These are phyloP conservation scores for Sinocyclocheilus anophthalmus DNA, from an alignment of 2,113 vertebrate genomes.

Conservation along the genomic window DNA sequence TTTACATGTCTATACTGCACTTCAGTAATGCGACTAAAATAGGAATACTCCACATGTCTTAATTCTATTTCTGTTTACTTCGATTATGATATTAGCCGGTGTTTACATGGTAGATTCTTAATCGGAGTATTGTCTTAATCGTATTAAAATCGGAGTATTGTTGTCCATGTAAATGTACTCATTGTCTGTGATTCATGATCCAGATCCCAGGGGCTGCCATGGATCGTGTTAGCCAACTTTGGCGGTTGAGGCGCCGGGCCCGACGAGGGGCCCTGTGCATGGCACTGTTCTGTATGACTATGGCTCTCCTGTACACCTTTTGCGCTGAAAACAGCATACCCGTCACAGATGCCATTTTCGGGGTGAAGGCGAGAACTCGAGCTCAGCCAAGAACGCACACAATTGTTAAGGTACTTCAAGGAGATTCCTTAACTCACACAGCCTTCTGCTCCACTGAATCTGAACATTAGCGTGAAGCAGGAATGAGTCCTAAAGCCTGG, in stretches of 20 bases:
- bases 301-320: slow-evolving; percentile 77
- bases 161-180: no score
- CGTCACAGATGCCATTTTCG: slow-evolving; percentile 76
- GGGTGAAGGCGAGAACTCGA: slow-evolving; percentile 72
- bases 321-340: slow-evolving; percentile 80
- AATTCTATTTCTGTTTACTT: no score
- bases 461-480: not conserved
- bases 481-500: not conserved
- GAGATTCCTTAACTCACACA: not conserved
- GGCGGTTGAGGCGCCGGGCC: slow-evolving; percentile 75
- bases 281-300: slow-evolving; percentile 74
- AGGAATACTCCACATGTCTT: no score
- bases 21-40: no score
- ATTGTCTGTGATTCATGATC: not conserved
- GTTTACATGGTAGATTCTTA: no score
- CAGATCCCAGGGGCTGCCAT: slow-evolving; percentile 73
- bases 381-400: slow-evolving; percentile 75
- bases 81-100: no score
- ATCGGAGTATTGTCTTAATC: no score
- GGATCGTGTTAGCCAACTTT: slow-evolving; percentile 76
- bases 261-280: slow-evolving; percentile 75
- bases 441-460: not conserved
- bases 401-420: slow-evolving; percentile 66
- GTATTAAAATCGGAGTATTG: no score
- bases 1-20: no score